phyloP scores from a whole-genome alignment of 1,140 invertebrate genomes.

The Drosophila busckii region DNA sequence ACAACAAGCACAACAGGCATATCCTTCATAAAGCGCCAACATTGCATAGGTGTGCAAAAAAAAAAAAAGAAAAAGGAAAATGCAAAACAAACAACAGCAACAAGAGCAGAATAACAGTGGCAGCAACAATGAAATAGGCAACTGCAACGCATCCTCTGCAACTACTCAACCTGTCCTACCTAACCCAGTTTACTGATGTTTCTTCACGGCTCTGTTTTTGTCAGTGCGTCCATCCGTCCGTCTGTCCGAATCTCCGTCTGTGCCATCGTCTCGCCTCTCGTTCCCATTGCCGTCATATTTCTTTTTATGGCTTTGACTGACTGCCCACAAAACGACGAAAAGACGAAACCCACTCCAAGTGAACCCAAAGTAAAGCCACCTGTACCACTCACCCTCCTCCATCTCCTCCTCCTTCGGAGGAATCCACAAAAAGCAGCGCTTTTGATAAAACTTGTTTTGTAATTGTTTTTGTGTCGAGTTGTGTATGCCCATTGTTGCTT shows the following conservation, averaged over 20 bases:
- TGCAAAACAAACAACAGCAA: not conserved
- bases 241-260: no score
- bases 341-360: slow-evolving; percentile 36
- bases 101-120: not conserved
- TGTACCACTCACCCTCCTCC: not conserved
- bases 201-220: slow-evolving; percentile 54
- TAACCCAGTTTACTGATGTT: slow-evolving; percentile 53
- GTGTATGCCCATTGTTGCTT: slow-evolving; percentile 16
- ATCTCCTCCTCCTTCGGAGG: not conserved
- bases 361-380: slow-evolving; percentile 22
- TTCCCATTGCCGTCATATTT: slow-evolving; percentile 53
- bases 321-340: slow-evolving; percentile 57
- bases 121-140: slow-evolving; percentile 37
- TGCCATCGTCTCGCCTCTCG: slow-evolving; percentile 26
- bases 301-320: slow-evolving; percentile 65
- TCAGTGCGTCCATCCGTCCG: no score
- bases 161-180: slow-evolving; percentile 32
- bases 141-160: not conserved
- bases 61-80: slow-evolving; percentile 12
- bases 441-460: slow-evolving; percentile 63
- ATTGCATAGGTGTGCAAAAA: slow-evolving; percentile 48
- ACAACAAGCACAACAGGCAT: slow-evolving; percentile 39
- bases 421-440: slow-evolving; percentile 25
- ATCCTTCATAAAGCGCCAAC: slow-evolving; percentile 45
- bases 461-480: slow-evolving; percentile 65